Evolutionary conservation across 2,888 invertebrate genomes (phyloP), one percentile per base, ranked within the genome.

Genomic region (Drosophila demipolita): DNA sequence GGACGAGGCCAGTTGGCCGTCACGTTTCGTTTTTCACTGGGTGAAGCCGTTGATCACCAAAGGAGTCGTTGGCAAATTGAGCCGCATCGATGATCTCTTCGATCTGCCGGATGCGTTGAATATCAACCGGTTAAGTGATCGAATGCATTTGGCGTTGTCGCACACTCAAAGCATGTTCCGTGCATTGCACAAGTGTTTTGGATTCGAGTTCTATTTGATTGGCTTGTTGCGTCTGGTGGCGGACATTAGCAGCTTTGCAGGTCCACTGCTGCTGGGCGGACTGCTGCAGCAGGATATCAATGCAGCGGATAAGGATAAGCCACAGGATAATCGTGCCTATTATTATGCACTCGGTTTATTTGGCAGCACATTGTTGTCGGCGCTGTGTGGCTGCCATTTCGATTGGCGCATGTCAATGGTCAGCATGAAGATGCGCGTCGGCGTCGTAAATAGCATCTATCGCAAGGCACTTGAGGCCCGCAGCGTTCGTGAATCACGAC

Each of bases 301-400:
- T 2, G 45, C 70, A 96, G 91, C 20, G 15, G 95, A 98, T 38
- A 71, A 96, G 29, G 9, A 15, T n/a, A 12, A 11, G 97, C 92
- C 95, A 96, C 38, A 29, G 42, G 45, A 58, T 3, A 49, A 73
- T 12, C 38, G 45, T 11, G 93, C 94, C 0, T 96, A 96, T 88
- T 89, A 94, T 2, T 96, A 95, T 89, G 97, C 96, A 1, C 90
- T 93, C 8, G 95, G 95, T 3, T 94, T 98, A 74, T 95, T 96
- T 90, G 78, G 93, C 12, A 94, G 95, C 20, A 95, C 96, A 8
- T 91, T 97, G 84, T 93, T 96, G 90, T 96, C 96, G 60, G 95
- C 98, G 0, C 93, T 99, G 62, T 96, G 96, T 89, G 96, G 96
- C 73, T 95, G 96, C 0, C 99, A 99, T 91, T 99, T 98, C 93